phyloP scores from a whole-genome alignment of 2,888 invertebrate genomes.

The Thymelicus lineola region DNA sequence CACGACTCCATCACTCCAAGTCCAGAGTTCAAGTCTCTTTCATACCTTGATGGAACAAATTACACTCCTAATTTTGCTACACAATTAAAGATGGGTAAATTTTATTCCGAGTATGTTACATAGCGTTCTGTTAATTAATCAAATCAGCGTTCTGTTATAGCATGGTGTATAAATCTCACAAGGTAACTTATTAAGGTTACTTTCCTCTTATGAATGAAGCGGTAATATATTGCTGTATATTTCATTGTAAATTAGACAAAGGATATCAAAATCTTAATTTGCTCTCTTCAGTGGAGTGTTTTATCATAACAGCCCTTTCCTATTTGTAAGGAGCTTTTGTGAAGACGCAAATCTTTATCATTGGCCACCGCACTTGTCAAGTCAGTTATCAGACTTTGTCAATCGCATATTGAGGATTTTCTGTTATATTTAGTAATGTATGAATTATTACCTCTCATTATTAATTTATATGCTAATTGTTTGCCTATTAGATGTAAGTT shows the following conservation, averaged over 20 bases:
- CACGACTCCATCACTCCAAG: conserved; percentile 53
- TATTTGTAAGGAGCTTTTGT: not conserved
- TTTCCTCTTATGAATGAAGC: not conserved
- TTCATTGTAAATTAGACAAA: conserved; percentile 11
- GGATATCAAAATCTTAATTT: conserved; percentile 8
- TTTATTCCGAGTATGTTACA: conserved; percentile 2
- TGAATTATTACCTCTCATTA: no score
- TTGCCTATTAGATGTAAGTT: no score
- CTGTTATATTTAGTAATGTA: no score
- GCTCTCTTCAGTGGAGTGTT: not conserved
- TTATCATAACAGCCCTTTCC: not conserved
- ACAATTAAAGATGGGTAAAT: conserved; percentile 23
- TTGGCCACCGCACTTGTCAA: no score
- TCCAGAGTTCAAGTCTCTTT: conserved; percentile 42
- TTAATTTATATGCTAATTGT: no score
- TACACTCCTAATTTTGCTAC: conserved; percentile 40
- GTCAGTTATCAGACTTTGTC: no score
- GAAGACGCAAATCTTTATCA: no score
- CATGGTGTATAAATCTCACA: not conserved
- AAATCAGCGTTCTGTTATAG: not conserved
- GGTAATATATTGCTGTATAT: conserved; percentile 6
- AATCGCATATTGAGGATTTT: no score
- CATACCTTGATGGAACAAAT: conserved; percentile 42
- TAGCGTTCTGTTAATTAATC: not conserved
- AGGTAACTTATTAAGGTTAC: not conserved